Percentiles rank a stretch among this genome's conserved stretches.
phyloP scores from a whole-genome alignment of 1,140 invertebrate genomes.

The Meloidogyne chitwoodi region DNA sequence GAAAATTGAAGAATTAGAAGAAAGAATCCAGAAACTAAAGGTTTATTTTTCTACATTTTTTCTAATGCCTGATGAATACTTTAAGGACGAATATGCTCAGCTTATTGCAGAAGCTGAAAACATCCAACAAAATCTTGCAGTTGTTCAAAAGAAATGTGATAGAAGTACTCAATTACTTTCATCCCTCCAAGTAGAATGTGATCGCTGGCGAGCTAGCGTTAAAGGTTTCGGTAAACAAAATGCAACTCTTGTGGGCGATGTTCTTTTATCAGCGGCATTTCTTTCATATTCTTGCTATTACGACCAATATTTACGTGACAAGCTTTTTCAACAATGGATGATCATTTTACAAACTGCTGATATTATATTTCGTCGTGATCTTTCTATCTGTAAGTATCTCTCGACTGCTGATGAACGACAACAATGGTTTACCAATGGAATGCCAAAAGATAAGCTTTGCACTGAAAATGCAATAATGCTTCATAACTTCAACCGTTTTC shows the following conservation, averaged over 20 bases:
- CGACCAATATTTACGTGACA: constrained; percentile 89
- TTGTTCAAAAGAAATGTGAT: constrained; percentile 96
- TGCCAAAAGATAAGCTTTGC: constrained; percentile 94
- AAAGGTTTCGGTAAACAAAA: constrained; percentile 97
- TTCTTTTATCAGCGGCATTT: constrained; percentile 83
- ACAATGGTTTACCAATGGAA: constrained; percentile 91
- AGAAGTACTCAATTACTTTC: constrained; percentile 89
- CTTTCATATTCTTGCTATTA: constrained; percentile 98
- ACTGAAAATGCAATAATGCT: constrained; percentile 99
- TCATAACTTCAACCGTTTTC: constrained; percentile 95
- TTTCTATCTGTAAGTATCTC: constrained; percentile 95
- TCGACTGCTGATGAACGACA: constrained; percentile 95
- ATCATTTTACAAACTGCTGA: constrained; percentile 81
- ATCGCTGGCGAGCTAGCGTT: constrained; percentile 91
- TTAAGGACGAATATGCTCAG: constrained; percentile 79
- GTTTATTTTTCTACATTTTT: constrained; percentile 69
- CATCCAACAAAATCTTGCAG: constrained; percentile 92
- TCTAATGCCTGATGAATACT: constrained; percentile 69
- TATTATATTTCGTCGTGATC: constrained; percentile 82
- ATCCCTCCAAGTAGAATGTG: constrained; percentile 84
- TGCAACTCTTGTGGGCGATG: constrained; percentile 97
- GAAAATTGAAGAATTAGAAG: constrained; percentile 83
- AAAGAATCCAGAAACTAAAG: constrained; percentile 83
- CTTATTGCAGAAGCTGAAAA: constrained; percentile 96
- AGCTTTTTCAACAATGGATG: constrained; percentile 89